A percentile compares a stretch with the other conserved stretches of the same genome.
phyloP scores from a whole-genome alignment of 2,113 vertebrate genomes.

The Datnioides undecimradiatus region DNA sequence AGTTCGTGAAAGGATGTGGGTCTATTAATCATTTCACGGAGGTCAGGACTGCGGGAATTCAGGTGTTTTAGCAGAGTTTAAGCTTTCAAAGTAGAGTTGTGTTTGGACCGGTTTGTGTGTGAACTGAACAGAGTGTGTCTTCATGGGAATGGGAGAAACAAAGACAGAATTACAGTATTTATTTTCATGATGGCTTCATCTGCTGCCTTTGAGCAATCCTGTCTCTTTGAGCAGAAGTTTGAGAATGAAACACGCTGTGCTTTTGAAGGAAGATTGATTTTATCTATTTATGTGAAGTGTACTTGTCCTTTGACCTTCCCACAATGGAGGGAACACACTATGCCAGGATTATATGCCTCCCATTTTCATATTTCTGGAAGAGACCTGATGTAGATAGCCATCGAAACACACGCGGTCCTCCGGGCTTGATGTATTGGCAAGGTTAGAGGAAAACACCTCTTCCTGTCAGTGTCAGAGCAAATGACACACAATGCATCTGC shows the following conservation, averaged over 20 bases:
- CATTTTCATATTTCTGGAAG: slow-evolving; percentile 58
- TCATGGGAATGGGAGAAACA: slow-evolving; percentile 47
- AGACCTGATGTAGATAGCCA: slow-evolving; percentile 51
- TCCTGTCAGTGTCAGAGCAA: not conserved
- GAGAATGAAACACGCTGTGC: slow-evolving; percentile 19
- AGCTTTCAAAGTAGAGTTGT: slow-evolving; percentile 45
- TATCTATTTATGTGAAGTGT: slow-evolving; percentile 60
- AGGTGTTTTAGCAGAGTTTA: slow-evolving; percentile 56
- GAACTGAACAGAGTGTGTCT: slow-evolving; percentile 30
- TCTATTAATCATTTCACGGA: slow-evolving; percentile 6
- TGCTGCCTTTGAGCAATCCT: slow-evolving; percentile 1
- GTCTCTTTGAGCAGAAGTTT: slow-evolving; percentile 20
- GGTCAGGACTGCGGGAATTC: slow-evolving; percentile 21
- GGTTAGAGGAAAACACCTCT: not conserved
- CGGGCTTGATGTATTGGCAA: slow-evolving; percentile 43
- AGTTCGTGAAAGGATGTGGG: slow-evolving; percentile 32
- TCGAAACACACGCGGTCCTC: slow-evolving; percentile 47
- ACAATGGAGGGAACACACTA: slow-evolving; percentile 19
- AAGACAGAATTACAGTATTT: slow-evolving; percentile 43
- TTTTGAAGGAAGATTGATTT: slow-evolving; percentile 50
- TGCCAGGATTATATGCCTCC: slow-evolving; percentile 38
- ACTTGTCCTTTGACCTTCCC: slow-evolving; percentile 63
- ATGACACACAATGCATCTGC: slow-evolving; percentile 24
- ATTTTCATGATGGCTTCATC: slow-evolving; percentile 41
- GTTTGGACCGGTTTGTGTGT: slow-evolving; percentile 54